Evolutionary conservation across 2,113 vertebrate genomes (phyloP), one percentile per base, ranked within the genome.

Genomic region (Alethe castanea): DNA sequence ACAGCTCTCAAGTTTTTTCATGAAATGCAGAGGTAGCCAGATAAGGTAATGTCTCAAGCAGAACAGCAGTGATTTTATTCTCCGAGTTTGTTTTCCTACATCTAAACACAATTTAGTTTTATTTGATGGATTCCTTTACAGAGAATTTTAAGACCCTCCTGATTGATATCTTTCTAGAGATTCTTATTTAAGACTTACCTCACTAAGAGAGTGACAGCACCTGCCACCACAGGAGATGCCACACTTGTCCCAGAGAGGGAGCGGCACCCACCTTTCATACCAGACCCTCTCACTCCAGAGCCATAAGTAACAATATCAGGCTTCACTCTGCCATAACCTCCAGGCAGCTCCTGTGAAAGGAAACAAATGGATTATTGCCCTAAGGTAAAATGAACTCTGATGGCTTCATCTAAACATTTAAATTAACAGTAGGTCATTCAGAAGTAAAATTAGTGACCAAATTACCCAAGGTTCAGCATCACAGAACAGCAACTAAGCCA

Each of bases 241-340:
- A 99, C 99, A 0, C 99, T 99, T 92, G 99, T 99, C 48, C 99
- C 99, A 3, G 99, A 99, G 66, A 99, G 98, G 5, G 99, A 99
- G 64, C 99, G 99, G 70, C 99, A 99, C 6, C 99, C 99, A 28
- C 99, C 99, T 88, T 99, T 99, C 98, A 99, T 98, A 7, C 99
- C 99, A 3, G 99, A 99, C 15, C 99, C 99, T 40, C 99, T 98
- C 60, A 99, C 99, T 7, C 99, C 99, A 17, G 99, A 99, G 40
- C 99, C 99, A 0, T 99, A 99, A 18, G 99, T 99, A 72, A 99
- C 99, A 12, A 99, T 99, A 62, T 99, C 99, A 9, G 99, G 99
- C 91, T 99, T 99, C 96, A 99, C 97, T 54, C 99, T 97, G 74
- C 99, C 99, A 0, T 99, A 99, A 38, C 99, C 99, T 33, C 99